These are phyloP conservation scores for Nysson spinosus DNA, from an alignment of 2,888 invertebrate species.

Conservation along the genomic window DNA sequence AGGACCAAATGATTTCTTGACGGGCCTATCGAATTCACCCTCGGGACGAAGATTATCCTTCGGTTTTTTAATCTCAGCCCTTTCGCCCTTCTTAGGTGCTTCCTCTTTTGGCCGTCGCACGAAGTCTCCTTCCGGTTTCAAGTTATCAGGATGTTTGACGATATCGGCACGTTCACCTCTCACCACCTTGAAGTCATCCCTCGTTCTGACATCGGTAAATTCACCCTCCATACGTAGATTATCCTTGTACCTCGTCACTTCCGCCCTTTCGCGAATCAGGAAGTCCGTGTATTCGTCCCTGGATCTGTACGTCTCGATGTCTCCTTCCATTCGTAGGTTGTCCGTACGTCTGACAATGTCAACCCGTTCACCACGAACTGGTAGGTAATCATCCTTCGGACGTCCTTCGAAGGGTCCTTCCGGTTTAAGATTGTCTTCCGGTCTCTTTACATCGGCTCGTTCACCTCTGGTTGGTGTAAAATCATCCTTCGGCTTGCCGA, in stretches of 20 bases:
- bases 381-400: slow-evolving; percentile 66
- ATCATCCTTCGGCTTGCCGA: slow-evolving; percentile 73
- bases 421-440: slow-evolving; percentile 80
- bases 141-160: slow-evolving; percentile 67
- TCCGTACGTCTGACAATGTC: slow-evolving; percentile 78
- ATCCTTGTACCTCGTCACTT: slow-evolving; percentile 82
- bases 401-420: slow-evolving; percentile 80
- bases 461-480: slow-evolving; percentile 73
- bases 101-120: slow-evolving; percentile 77
- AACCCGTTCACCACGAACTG: slow-evolving; percentile 80
- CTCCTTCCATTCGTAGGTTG: slow-evolving; percentile 77
- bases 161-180: slow-evolving; percentile 71
- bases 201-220: slow-evolving; percentile 78
- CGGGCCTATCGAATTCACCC: slow-evolving; percentile 79
- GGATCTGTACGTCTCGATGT: slow-evolving; percentile 78
- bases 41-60: slow-evolving; percentile 83
- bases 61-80: slow-evolving; percentile 76
- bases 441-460: slow-evolving; percentile 70
- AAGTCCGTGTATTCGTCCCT: slow-evolving; percentile 81
- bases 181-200: slow-evolving; percentile 80
- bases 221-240: slow-evolving; percentile 83
- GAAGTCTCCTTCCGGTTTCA: slow-evolving; percentile 72
- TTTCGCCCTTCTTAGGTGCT: slow-evolving; percentile 66
- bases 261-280: slow-evolving; percentile 79
- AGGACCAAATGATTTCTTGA: slow-evolving; percentile 77